Percentiles rank a stretch among this genome's conserved stretches.
phyloP scores from a whole-genome alignment of 2,797 vertebrate genomes.

The Sebastes alutus region DNA sequence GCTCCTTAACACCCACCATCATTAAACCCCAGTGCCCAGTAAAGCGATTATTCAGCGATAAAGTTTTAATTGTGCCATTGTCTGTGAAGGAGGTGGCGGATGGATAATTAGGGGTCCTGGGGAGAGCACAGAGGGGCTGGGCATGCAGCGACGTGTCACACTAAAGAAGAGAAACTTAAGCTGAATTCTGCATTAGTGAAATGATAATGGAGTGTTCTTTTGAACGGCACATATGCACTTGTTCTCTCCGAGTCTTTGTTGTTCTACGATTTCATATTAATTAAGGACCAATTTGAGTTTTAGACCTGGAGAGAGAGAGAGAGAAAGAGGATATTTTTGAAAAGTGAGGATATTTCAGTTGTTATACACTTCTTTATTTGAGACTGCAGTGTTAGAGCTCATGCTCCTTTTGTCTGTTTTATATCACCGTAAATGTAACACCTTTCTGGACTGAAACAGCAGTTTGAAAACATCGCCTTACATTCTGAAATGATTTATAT shows the following conservation, averaged over 20 bases:
- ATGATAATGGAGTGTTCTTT: slow-evolving; percentile 1
- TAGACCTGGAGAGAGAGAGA: neutral
- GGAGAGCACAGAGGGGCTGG: slow-evolving; percentile 44
- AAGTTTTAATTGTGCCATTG: slow-evolving; percentile 77
- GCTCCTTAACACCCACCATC: slow-evolving; percentile 66
- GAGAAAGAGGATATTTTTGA: neutral
- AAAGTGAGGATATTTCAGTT: neutral
- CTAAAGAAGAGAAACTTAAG: slow-evolving; percentile 33
- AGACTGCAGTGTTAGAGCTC: neutral
- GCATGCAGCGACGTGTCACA: slow-evolving; percentile 52
- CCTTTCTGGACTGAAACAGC: neutral
- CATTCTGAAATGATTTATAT: neutral
- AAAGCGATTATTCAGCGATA: slow-evolving; percentile 78
- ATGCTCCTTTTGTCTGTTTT: neutral
- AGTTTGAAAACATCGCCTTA: neutral
- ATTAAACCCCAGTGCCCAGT: slow-evolving; percentile 65
- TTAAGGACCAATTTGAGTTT: neutral
- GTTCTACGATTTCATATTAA: neutral
- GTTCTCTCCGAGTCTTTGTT: neutral
- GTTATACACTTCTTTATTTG: neutral
- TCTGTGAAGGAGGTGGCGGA: slow-evolving; percentile 55
- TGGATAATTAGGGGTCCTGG: slow-evolving; percentile 64
- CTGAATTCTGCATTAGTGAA: slow-evolving; percentile 35
- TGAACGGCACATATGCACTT: neutral
- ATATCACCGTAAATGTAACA: neutral